Evolutionary conservation across 2,888 invertebrate species (phyloP), one percentile per base, ranked within the genome.

Genomic region (Heliconius hortense): DNA sequence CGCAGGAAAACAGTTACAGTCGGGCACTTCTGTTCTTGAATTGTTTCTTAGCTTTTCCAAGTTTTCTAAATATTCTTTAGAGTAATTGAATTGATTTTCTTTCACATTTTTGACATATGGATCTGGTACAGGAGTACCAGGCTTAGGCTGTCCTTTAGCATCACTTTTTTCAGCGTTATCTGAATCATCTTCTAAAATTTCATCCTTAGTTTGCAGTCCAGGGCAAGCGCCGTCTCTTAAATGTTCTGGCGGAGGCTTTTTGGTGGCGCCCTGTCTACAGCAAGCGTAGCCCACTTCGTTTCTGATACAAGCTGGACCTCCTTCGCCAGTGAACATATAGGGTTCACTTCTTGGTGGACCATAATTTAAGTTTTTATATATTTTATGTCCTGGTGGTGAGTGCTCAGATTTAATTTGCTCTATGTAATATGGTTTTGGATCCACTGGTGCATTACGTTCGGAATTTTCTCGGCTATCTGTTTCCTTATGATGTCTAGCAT

Each of bases 1-100:
- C 79, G 97, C 96, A 74, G 97, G 96, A 89, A 98, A 97, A 93
- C 98, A 98, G 88, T 96, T 96, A 91, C 98, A 98, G 84, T 96
- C 96, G n/a, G 98, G 98, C 78, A 97, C 97, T 93, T 98, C 97
- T 73, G 97, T 96, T 87, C 97, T 95, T 43, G 95, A 95, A 88
- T 96, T 97, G 84, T 95, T 96, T 87, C 95, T 95, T 81, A 95
- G 88, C 81, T 87, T 89, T 82, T 95, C 95, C 75, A 95, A 85
- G 85, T 96, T 95, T 26, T 96, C 95, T 81, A 95, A 92, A 81
- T 95, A 94, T 82, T 95, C 95, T 83, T 94, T 95, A 21, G 93
- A 93, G 78, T 93, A 92, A 81, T 94, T 94, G 72, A 94, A 94
- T 74, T 91, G 90, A 77, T 93, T 93, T 82, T 92, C 91, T 82